These are phyloP conservation scores for Paralvinella palmiformis DNA, from an alignment of 1,140 invertebrate species.

Conservation along the genomic window DNA sequence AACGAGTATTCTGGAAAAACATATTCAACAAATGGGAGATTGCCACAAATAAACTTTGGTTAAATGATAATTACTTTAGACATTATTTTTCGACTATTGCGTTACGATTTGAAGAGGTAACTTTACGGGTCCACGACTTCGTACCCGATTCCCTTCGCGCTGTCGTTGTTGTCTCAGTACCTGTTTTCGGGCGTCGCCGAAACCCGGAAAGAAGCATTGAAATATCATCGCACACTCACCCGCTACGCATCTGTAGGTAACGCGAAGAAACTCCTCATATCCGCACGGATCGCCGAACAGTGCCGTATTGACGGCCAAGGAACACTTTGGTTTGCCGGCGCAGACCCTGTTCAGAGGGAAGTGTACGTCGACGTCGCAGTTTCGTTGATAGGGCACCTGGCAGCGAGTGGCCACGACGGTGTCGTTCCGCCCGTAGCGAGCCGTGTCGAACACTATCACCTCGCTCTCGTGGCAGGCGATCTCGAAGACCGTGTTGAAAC, in stretches of 20 bases:
- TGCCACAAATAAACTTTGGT: too few species aligned
- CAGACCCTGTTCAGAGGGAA: constrained; percentile 19
- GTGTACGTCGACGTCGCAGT: constrained; percentile 20
- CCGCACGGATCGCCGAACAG: constrained; percentile 19
- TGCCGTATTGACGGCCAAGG: constrained; percentile 9
- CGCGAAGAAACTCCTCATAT: constrained; percentile 17
- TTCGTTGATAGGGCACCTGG: constrained; percentile 4
- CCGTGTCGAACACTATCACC: constrained; percentile 16
- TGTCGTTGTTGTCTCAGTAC: too few species aligned
- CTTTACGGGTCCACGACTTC: too few species aligned
- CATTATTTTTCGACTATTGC: too few species aligned
- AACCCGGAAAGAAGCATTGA: too few species aligned
- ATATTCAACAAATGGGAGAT: too few species aligned
- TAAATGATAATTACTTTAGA: too few species aligned
- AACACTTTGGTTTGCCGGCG: constrained; percentile 15
- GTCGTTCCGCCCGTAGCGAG: constrained; percentile 20
- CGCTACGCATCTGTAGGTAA: constrained; percentile 17
- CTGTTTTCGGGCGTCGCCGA: too few species aligned
- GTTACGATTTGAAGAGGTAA: too few species aligned
- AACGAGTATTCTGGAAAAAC: too few species aligned
- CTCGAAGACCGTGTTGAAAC: constrained; percentile 10
- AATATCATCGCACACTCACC: constrained; percentile 13
- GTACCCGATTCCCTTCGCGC: too few species aligned
- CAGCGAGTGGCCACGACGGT: constrained; percentile 12
- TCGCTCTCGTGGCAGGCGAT: background rate